Percentiles rank a stretch among this genome's conserved stretches.
Evolutionary conservation across 2,888 invertebrate species (phyloP).

Genomic region (Acronicta leporina): DNA sequence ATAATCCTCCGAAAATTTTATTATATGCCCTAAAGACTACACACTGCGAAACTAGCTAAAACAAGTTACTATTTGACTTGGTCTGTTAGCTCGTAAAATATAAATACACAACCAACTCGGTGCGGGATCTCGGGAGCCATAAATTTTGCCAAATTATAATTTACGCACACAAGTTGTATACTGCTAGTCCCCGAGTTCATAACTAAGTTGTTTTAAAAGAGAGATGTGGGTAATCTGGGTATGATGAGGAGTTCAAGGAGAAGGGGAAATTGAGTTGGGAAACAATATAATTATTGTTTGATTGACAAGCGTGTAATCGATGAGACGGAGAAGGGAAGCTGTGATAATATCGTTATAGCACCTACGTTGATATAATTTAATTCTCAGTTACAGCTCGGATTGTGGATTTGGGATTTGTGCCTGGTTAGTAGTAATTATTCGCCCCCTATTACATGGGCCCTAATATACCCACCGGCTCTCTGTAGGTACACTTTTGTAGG

Average conservation of each 20-base stretch:
- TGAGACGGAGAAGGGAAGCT: neutral
- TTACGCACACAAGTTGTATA: conserved; percentile 46
- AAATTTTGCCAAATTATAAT: conserved; percentile 54
- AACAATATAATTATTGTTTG: conserved; percentile 6
- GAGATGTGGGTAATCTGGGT: conserved; percentile 8
- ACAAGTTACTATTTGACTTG: conserved; percentile 38
- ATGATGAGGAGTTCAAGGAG: conserved; percentile 9
- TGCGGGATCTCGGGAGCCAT: conserved; percentile 35
- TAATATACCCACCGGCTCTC: no score
- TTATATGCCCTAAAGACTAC: conserved; percentile 20
- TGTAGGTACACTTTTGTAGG: no score
- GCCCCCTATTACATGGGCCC: no score
- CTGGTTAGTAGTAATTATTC: no score
- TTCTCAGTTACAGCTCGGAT: no score
- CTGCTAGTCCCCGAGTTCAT: conserved; percentile 23
- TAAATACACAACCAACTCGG: conserved; percentile 37
- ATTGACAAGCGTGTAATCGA: conserved; percentile 24
- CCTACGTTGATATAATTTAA: neutral
- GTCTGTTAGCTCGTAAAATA: conserved; percentile 47
- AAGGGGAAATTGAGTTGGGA: conserved; percentile 10
- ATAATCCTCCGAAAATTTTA: neutral
- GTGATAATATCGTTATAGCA: neutral
- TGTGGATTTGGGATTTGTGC: no score
- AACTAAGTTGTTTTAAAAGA: conserved; percentile 36
- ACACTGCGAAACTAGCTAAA: conserved; percentile 33